Percentiles rank a stretch among this genome's conserved stretches.
phyloP scores from a whole-genome alignment of 2,113 vertebrate species.

The Aix galericulata region DNA sequence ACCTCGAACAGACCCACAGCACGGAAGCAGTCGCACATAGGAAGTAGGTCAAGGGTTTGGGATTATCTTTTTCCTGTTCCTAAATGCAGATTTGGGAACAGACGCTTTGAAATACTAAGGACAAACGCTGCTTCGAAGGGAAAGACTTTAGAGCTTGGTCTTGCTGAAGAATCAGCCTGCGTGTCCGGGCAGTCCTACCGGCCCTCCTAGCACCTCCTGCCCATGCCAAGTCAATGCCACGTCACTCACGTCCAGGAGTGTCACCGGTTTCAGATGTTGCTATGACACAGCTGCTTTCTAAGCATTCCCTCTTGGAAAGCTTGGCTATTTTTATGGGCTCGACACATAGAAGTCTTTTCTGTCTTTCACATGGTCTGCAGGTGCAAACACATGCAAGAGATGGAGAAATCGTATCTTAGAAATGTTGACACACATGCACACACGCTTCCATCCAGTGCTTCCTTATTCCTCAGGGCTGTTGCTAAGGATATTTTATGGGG shows the following conservation, averaged over 20 bases:
- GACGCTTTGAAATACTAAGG: background rate
- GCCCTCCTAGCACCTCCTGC: background rate
- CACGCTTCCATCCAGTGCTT: background rate
- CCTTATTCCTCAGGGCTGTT: conserved; percentile 8
- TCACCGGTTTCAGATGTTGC: background rate
- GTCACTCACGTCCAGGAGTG: background rate
- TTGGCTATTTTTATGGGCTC: background rate
- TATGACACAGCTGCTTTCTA: background rate
- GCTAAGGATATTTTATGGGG: background rate
- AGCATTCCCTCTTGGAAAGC: conserved; percentile 14
- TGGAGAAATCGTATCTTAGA: background rate
- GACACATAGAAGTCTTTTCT: background rate
- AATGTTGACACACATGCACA: background rate
- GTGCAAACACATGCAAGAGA: background rate
- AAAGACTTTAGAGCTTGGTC: background rate
- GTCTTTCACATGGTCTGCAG: background rate
- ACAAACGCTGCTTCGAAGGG: background rate
- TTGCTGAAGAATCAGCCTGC: background rate
- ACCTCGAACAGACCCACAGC: conserved; percentile 12
- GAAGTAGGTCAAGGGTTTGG: background rate
- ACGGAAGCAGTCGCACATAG: background rate
- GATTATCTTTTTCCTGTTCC: background rate
- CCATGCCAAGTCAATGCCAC: background rate
- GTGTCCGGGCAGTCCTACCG: accelerated
- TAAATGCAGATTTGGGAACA: background rate